phyloP scores from a whole-genome alignment of 2,888 invertebrate species.

The Hirtodrosophila confusa region DNA sequence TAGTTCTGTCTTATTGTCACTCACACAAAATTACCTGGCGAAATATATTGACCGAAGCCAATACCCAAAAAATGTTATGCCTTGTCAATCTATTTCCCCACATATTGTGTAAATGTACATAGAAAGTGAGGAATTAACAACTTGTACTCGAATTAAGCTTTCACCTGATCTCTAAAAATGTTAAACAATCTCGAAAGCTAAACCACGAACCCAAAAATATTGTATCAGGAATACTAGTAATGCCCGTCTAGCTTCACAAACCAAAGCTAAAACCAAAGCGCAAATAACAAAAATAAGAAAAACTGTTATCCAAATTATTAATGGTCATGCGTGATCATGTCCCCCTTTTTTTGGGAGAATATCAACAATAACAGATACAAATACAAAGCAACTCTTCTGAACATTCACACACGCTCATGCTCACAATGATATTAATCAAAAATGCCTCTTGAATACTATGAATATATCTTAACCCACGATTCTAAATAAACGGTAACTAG shows the following conservation, averaged over 20 bases:
- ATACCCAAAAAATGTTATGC: conserved; percentile 16
- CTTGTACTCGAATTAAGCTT: conserved; percentile 44
- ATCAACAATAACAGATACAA: conserved; percentile 44
- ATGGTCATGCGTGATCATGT: conserved; percentile 35
- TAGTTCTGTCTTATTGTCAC: conserved; percentile 67
- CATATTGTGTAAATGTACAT: conserved; percentile 63
- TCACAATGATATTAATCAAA: conserved; percentile 82
- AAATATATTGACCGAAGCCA: conserved; percentile 51
- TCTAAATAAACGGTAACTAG: conserved; percentile 70
- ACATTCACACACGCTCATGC: conserved; percentile 85
- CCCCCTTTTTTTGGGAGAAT: conserved; percentile 17
- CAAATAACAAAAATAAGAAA: conserved; percentile 57
- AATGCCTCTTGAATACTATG: conserved; percentile 68
- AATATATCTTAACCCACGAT: conserved; percentile 71
- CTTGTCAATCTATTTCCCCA: conserved; percentile 53
- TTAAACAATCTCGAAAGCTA: conserved; percentile 42
- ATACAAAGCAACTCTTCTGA: conserved; percentile 74
- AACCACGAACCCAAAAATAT: conserved; percentile 46
- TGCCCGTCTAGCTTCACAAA: conserved; percentile 37
- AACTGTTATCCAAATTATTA: conserved; percentile 50
- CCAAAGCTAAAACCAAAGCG: conserved; percentile 40
- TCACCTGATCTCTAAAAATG: conserved; percentile 31
- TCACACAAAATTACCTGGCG: conserved; percentile 39
- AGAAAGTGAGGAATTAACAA: conserved; percentile 62
- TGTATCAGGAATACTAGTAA: conserved; percentile 33